Percentiles rank a stretch among this genome's conserved stretches.
Evolutionary conservation across 2,888 invertebrate species (phyloP).

Genomic region (Caenorhabditis wallacei): DNA sequence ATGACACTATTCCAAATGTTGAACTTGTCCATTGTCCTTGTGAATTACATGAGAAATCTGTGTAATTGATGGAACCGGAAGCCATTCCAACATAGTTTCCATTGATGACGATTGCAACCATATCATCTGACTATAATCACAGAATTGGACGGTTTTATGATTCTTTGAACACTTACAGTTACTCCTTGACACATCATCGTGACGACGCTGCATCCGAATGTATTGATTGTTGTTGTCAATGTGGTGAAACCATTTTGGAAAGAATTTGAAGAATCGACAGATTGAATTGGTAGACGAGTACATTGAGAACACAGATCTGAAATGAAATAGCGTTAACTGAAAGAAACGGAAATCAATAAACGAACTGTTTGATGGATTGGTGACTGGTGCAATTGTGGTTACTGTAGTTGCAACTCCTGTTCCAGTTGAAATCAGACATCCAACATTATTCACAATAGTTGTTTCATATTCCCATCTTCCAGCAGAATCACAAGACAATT

Average conservation of each 20-base stretch:
- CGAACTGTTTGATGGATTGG: slow-evolving; percentile 44
- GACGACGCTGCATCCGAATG: slow-evolving; percentile 45
- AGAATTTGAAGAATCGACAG: neutral
- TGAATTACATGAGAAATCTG: slow-evolving; percentile 51
- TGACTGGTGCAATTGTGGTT: slow-evolving; percentile 44
- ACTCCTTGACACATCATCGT: slow-evolving; percentile 50
- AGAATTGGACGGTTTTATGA: neutral
- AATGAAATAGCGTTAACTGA: neutral
- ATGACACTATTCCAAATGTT: slow-evolving; percentile 16
- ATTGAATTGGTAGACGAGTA: slow-evolving; percentile 30
- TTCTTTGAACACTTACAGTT: neutral
- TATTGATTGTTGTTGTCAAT: slow-evolving; percentile 23
- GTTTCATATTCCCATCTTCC: slow-evolving; percentile 26
- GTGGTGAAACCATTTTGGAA: slow-evolving; percentile 52
- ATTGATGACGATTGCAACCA: slow-evolving; percentile 27
- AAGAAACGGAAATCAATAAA: neutral
- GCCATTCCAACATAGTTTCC: slow-evolving; percentile 6
- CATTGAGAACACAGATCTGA: slow-evolving; percentile 60
- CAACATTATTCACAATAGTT: slow-evolving; percentile 31
- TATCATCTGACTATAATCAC: slow-evolving; percentile 11
- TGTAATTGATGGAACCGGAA: slow-evolving; percentile 7
- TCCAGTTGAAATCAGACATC: slow-evolving; percentile 52
- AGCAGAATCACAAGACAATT: slow-evolving; percentile 32
- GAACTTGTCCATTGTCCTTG: slow-evolving; percentile 56
- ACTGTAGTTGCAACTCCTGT: slow-evolving; percentile 46